Evolutionary conservation across 2,888 invertebrate genomes (phyloP).

Genomic region (Eilema sororculum): DNA sequence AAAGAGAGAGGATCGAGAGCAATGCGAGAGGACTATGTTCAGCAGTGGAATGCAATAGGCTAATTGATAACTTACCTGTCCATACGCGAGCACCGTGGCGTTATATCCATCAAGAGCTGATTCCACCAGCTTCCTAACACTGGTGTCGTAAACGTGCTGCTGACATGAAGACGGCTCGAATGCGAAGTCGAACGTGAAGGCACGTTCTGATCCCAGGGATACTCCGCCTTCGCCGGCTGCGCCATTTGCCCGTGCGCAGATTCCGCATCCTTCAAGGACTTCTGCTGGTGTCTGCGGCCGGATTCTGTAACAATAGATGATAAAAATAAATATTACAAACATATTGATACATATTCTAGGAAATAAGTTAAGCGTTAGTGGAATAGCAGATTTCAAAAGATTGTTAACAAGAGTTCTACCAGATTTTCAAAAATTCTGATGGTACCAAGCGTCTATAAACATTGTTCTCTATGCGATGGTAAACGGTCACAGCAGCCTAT

Average conservation of each 20-base stretch:
- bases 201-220: constrained; percentile 96
- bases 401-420: not conserved
- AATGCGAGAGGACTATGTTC: too few species aligned
- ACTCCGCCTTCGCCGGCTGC: constrained; percentile 96
- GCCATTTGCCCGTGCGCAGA: constrained; percentile 96
- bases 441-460: not conserved
- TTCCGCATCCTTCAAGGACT: constrained; percentile 97
- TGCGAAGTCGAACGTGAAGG: constrained; percentile 98
- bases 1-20: too few species aligned
- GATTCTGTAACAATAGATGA: constrained; percentile 88
- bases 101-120: constrained; percentile 98
- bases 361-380: not conserved
- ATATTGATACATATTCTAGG: not conserved
- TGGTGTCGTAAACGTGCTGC: constrained; percentile 92
- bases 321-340: too few species aligned
- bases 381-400: not conserved
- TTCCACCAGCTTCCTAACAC: constrained; percentile 95
- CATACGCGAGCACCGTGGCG: constrained; percentile 98
- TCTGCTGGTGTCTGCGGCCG: constrained; percentile 97
- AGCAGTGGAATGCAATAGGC: not conserved
- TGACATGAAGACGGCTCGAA: constrained; percentile 94
- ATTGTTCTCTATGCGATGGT: not conserved
- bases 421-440: not conserved
- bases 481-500: not conserved
- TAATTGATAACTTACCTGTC: constrained; percentile 89